These are phyloP conservation scores for Autographa pulchrina DNA, from an alignment of 2,888 invertebrate species.

Conservation along the genomic window DNA sequence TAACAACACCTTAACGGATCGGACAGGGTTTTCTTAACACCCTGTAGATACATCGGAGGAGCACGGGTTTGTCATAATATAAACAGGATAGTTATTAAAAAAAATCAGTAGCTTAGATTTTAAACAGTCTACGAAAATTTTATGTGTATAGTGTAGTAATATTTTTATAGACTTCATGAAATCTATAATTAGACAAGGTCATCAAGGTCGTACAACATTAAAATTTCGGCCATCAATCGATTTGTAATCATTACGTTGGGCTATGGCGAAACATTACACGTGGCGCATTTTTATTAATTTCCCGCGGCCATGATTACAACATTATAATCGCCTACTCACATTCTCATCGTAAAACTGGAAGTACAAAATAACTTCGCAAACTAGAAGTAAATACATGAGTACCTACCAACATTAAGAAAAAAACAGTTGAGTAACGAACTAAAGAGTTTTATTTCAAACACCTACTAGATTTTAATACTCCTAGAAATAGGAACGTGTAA, in stretches of 20 bases:
- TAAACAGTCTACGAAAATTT: background rate
- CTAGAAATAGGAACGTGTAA: background rate
- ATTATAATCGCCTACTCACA: constrained; percentile 42
- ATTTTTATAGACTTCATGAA: background rate
- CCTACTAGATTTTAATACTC: constrained; percentile 9
- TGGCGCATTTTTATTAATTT: constrained; percentile 41
- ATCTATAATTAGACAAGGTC: background rate
- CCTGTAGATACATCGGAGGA: too few species aligned
- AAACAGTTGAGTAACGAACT: background rate
- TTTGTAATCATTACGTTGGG: constrained; percentile 26
- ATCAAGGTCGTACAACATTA: constrained; percentile 42
- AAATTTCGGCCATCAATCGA: constrained; percentile 51
- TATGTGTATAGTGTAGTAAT: background rate
- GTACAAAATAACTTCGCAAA: background rate
- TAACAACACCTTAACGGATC: too few species aligned
- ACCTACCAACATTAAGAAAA: background rate
- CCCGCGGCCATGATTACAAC: constrained; percentile 45
- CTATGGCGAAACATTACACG: constrained; percentile 32
- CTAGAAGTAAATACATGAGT: background rate
- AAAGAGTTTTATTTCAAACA: constrained; percentile 9
- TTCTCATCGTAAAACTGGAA: constrained; percentile 28
- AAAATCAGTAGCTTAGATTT: too few species aligned
- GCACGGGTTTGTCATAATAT: too few species aligned
- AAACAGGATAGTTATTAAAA: too few species aligned
- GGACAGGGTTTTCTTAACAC: too few species aligned